Evolutionary conservation across 2,113 vertebrate genomes (phyloP).

Genomic region (Gyps fulvus): DNA sequence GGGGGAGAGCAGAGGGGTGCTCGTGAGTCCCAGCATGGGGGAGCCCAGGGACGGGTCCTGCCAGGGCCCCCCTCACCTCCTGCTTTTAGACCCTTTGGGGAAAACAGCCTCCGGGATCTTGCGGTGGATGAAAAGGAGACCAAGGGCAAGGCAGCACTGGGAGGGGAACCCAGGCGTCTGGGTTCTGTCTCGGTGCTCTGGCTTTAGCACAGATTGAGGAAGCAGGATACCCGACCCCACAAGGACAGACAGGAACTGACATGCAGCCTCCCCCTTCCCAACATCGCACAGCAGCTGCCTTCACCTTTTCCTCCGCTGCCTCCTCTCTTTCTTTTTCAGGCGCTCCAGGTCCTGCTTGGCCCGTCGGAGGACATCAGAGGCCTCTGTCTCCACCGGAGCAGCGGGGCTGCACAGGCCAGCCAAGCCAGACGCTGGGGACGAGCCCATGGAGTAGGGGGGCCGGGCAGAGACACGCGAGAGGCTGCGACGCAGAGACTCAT

Average conservation of each 20-base stretch:
- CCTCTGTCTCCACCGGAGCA: slow-evolving; percentile 82
- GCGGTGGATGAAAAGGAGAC: neutral
- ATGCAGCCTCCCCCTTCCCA: neutral
- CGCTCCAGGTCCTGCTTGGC: slow-evolving; percentile 93
- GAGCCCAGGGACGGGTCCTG: neutral
- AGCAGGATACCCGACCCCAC: neutral
- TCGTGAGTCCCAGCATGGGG: neutral
- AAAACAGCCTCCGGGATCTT: neutral
- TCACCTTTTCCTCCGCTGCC: slow-evolving; percentile 87
- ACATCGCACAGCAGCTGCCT: neutral
- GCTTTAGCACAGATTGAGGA: rapidly evolving
- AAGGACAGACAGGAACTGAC: rapidly evolving
- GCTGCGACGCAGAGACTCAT: slow-evolving; percentile 89
- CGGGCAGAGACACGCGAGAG: slow-evolving; percentile 79
- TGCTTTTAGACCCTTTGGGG: neutral
- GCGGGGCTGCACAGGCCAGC: slow-evolving; percentile 69
- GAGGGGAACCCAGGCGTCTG: neutral
- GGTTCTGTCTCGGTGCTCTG: rapidly evolving
- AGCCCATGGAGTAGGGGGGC: slow-evolving; percentile 68
- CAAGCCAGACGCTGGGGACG: slow-evolving; percentile 42
- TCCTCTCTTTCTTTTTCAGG: slow-evolving; percentile 90
- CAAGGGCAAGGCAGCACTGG: neutral
- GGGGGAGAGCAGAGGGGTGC: neutral
- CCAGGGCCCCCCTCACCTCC: neutral
- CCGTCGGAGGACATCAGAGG: slow-evolving; percentile 84